A percentile compares a stretch with the other conserved stretches of the same genome.
phyloP scores from a whole-genome alignment of 2,888 invertebrate species.

The Crepidodera aurea region DNA sequence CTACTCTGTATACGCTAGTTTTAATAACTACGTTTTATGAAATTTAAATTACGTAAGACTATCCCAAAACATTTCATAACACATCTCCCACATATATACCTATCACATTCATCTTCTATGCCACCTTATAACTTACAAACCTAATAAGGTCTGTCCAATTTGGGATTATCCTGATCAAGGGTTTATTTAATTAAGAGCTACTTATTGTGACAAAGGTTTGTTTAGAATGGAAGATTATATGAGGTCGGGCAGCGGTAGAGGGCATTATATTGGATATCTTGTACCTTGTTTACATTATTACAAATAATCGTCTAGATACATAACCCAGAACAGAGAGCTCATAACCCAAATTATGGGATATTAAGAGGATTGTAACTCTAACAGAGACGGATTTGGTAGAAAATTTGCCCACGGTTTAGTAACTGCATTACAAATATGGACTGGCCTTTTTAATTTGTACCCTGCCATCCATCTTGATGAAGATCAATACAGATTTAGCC shows the following conservation, averaged over 20 bases:
- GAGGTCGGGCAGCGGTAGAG: neutral
- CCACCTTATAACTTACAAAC: neutral
- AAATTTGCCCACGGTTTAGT: no score
- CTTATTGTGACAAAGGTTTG: conserved; percentile 22
- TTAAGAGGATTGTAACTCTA: neutral
- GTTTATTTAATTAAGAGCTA: conserved; percentile 28
- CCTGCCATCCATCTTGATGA: no score
- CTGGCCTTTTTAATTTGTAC: no score
- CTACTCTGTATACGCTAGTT: no score
- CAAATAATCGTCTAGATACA: conserved; percentile 18
- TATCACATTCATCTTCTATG: no score
- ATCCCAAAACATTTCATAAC: no score
- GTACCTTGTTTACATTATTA: conserved; percentile 26
- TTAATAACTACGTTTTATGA: no score
- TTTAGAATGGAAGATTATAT: conserved; percentile 11
- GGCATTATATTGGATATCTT: conserved; percentile 16
- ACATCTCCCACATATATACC: no score
- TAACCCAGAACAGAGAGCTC: neutral
- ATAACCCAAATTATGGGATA: neutral
- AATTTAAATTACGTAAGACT: no score
- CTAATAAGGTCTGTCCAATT: conserved; percentile 21
- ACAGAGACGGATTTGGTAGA: no score
- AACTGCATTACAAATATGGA: no score
- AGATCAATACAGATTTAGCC: no score
- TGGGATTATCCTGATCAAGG: conserved; percentile 21